phyloP scores from a whole-genome alignment of 2,797 vertebrate genomes.

The Typhlichthys subterraneus region DNA sequence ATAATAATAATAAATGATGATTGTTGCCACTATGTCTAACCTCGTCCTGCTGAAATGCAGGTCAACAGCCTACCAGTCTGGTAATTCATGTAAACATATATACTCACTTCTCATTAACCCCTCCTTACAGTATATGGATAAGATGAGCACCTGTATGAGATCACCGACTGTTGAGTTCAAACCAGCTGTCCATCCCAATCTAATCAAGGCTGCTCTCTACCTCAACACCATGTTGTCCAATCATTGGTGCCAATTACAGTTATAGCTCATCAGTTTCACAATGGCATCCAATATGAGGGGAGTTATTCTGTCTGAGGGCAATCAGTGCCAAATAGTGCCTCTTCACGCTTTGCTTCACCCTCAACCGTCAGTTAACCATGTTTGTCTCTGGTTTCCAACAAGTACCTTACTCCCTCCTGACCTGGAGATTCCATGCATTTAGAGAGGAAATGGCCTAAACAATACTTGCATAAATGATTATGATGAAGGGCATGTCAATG shows the following conservation, averaged over 20 bases:
- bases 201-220: conserved; percentile 61
- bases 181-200: conserved; percentile 57
- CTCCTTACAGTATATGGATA: background rate
- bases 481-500: background rate
- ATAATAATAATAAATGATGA: conserved; percentile 30
- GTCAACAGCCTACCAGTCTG: conserved; percentile 2
- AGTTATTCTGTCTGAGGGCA: conserved; percentile 71
- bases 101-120: too few relatives aligned
- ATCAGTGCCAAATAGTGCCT: conserved; percentile 68
- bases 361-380: conserved; percentile 60
- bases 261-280: conserved; percentile 76
- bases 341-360: conserved; percentile 69
- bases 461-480: background rate
- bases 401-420: conserved; percentile 37
- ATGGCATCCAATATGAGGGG: conserved; percentile 66
- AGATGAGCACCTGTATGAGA: background rate
- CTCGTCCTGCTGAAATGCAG: conserved; percentile 36
- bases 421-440: conserved; percentile 24
- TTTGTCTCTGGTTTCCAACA: conserved; percentile 56
- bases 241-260: conserved; percentile 68
- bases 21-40: conserved; percentile 27
- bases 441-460: conserved; percentile 4
- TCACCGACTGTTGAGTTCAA: conserved; percentile 38
- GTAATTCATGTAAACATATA: too few relatives aligned
- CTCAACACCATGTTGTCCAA: conserved; percentile 54